Evolutionary conservation across 1,140 invertebrate species (phyloP).

Genomic region (Agrilus planipennis): DNA sequence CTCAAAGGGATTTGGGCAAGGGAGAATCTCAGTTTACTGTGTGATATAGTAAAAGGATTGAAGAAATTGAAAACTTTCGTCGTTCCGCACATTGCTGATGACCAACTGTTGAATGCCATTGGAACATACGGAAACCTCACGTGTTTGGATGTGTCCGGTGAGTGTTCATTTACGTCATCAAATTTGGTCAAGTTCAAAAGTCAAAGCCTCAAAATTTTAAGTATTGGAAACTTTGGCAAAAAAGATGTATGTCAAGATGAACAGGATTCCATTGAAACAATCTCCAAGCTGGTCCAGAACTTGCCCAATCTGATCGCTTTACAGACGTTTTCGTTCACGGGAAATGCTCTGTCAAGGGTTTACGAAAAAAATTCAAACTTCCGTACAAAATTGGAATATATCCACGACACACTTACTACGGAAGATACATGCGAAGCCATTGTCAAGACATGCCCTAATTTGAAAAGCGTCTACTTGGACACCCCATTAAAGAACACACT

Average conservation of each 20-base stretch:
- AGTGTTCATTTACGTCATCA: conserved; percentile 27
- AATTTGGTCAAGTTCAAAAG: conserved; percentile 27
- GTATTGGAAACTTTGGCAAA: conserved; percentile 52
- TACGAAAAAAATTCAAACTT: conserved; percentile 39
- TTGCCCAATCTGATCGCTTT: conserved; percentile 48
- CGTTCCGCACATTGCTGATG: conserved; percentile 55
- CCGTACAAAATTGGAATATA: conserved; percentile 45
- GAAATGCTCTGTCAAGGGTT: conserved; percentile 42
- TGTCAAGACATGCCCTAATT: conserved; percentile 40
- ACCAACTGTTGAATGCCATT: conserved; percentile 48
- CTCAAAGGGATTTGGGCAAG: conserved; percentile 57
- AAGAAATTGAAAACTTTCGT: conserved; percentile 43
- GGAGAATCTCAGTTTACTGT: conserved; percentile 48
- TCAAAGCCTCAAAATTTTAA: conserved; percentile 43
- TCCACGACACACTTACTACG: conserved; percentile 48
- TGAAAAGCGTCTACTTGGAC: conserved; percentile 50
- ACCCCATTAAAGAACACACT: conserved; percentile 42
- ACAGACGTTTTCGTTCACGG: conserved; percentile 51
- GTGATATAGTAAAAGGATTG: conserved; percentile 42
- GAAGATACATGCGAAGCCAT: conserved; percentile 42
- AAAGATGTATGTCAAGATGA: conserved; percentile 49
- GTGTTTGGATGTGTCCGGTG: conserved; percentile 49
- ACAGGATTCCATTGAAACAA: conserved; percentile 17
- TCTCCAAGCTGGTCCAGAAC: conserved; percentile 44
- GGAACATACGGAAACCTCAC: conserved; percentile 42